phyloP scores from a whole-genome alignment of 2,888 invertebrate species.

The Lottia scabra region DNA sequence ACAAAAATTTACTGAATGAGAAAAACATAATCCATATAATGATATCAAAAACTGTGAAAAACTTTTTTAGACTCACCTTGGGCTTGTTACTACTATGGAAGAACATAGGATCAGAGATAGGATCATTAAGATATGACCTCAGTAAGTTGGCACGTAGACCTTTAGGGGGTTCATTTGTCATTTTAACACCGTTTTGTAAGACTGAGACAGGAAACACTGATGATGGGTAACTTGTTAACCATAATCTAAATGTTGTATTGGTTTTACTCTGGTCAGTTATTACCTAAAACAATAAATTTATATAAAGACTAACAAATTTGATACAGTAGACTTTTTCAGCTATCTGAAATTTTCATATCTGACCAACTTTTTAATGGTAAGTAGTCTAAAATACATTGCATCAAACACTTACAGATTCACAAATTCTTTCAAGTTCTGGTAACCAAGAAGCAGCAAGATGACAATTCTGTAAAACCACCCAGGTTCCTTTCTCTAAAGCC shows the following conservation, averaged over 20 bases:
- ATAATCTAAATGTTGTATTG: slow-evolving; percentile 64
- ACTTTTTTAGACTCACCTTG: slow-evolving; percentile 38
- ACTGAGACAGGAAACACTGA: slow-evolving; percentile 68
- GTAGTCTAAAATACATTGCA: no score
- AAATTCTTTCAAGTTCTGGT: slow-evolving; percentile 65
- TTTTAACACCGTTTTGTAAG: slow-evolving; percentile 69
- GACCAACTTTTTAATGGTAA: no score
- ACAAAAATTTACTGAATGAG: no score
- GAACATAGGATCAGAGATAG: slow-evolving; percentile 77
- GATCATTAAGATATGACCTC: slow-evolving; percentile 69
- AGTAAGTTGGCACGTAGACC: slow-evolving; percentile 69
- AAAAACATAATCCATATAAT: no score
- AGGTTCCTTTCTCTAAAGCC: slow-evolving; percentile 64
- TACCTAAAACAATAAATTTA: slow-evolving; percentile 41
- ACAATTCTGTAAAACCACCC: slow-evolving; percentile 69
- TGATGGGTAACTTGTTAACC: slow-evolving; percentile 69
- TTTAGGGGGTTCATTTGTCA: slow-evolving; percentile 69
- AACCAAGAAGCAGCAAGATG: slow-evolving; percentile 69
- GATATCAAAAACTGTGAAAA: no score
- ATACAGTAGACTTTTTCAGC: neutral
- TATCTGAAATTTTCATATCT: no score
- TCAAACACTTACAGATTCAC: slow-evolving; percentile 42
- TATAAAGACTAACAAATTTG: neutral
- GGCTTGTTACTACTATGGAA: slow-evolving; percentile 76
- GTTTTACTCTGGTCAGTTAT: slow-evolving; percentile 60